Percentiles rank a stretch among this genome's conserved stretches.
phyloP scores from a whole-genome alignment of 2,888 invertebrate genomes.

The Dromius quadrimaculatus region DNA sequence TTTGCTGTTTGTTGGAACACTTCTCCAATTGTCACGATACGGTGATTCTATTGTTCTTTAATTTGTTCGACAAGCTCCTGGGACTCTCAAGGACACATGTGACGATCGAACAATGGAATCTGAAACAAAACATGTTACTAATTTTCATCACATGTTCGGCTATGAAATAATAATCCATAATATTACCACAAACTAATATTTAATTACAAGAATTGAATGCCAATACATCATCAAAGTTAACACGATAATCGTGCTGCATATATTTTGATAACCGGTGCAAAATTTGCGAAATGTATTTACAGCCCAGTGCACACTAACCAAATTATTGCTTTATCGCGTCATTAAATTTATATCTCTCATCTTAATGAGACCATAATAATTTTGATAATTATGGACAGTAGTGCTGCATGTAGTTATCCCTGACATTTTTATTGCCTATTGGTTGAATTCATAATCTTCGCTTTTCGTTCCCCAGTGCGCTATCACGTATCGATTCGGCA shows the following conservation, averaged over 20 bases:
- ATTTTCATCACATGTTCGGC: not conserved
- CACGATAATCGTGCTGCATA: slow-evolving; percentile 35
- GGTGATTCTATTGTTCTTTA: slow-evolving; percentile 49
- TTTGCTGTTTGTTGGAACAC: slow-evolving; percentile 27
- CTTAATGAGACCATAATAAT: slow-evolving; percentile 46
- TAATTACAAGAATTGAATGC: slow-evolving; percentile 9
- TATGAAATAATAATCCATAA: slow-evolving; percentile 9
- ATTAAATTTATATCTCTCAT: slow-evolving; percentile 50
- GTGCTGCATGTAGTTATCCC: slow-evolving; percentile 19
- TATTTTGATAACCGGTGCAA: slow-evolving; percentile 39
- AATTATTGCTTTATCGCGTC: slow-evolving; percentile 47
- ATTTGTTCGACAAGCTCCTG: slow-evolving; percentile 48
- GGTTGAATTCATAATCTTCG: slow-evolving; percentile 37
- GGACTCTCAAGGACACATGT: slow-evolving; percentile 27
- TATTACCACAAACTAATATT: not conserved
- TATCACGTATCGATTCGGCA: slow-evolving; percentile 17
- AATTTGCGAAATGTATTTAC: slow-evolving; percentile 41
- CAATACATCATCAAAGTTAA: slow-evolving; percentile 12
- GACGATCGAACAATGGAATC: slow-evolving; percentile 31
- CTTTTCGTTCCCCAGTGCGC: not conserved
- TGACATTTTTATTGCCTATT: slow-evolving; percentile 32
- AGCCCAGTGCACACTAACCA: slow-evolving; percentile 24
- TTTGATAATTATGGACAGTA: slow-evolving; percentile 37
- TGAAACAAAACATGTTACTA: slow-evolving; percentile 34
- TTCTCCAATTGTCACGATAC: slow-evolving; percentile 50